Base-by-base conservation (phyloP, 2,797 vertebrate species). In the Clarias fuscus region DNA sequence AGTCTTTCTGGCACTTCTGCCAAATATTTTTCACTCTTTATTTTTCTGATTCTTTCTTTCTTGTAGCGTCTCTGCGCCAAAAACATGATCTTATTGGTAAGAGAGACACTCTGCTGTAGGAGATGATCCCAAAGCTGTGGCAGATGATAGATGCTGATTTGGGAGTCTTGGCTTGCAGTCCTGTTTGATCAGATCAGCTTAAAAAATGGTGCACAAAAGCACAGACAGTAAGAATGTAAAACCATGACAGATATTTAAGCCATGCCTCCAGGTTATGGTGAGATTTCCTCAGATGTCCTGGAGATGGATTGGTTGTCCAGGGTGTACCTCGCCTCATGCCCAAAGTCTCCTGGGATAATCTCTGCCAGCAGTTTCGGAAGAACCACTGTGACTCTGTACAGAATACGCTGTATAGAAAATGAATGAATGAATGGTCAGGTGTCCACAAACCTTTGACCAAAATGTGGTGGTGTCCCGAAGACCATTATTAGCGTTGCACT, bases 21-120 rank as follows among this genome's bases (percentile, higher is more conserved):
- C 89, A 86, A 89, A 53, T 64, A 89, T 76, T 85, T 71, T 84
- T 87, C 75, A 10, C 67, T 84, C 70, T 65, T 15, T 64, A 62
- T 40, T 83, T 73, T 43, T 59, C 65, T 78, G 17, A 30, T 82
- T 84, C 79, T 84, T 85, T 83, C 86, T 78, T 75, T 71, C 53
- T 76, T 43, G 73, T 18, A 3, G 14, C 61, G 17, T 83, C 84
- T 87, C 80, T 11, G 8, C 75, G 84, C 88, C 88, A 89, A 90
- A 88, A 84, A 89, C 82, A 86, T 81, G 84, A 87, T 85, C 83
- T 81, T 76, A 89, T 81, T 82, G 84, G 61, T 59, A 79, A 84
- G 80, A 72, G 61, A 30, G 48, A 67, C 14, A 40, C 8, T 37
- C 40, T 2, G 2, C 33, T n/a, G 62, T 76, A 64, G 65, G 86